These are phyloP conservation scores for Bombus pascuorum DNA, from an alignment of 1,140 invertebrate species.

Conservation along the genomic window DNA sequence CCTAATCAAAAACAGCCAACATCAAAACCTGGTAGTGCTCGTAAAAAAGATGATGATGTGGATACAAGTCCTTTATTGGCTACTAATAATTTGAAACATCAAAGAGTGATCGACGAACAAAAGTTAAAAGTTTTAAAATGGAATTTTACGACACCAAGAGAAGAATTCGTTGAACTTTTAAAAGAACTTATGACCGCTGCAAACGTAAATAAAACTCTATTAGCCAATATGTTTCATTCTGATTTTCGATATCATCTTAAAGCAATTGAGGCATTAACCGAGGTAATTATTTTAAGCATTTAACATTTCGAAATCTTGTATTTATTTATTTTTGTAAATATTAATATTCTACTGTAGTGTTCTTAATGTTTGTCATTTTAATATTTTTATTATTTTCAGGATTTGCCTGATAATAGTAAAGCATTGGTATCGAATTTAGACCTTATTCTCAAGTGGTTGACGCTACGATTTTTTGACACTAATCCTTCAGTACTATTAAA, in stretches of 20 bases:
- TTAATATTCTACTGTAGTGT: not conserved
- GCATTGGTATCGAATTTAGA: constrained; percentile 96
- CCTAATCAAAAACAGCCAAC: constrained; percentile 53
- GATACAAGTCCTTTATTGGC: constrained; percentile 91
- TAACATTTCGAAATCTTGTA: too few species aligned
- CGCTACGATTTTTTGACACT: constrained; percentile 98
- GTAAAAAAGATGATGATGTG: constrained; percentile 94
- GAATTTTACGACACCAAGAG: constrained; percentile 96
- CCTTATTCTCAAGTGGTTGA: constrained; percentile 97
- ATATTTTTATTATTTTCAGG: constrained; percentile 73
- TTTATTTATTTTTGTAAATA: not conserved
- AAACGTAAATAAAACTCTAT: constrained; percentile 92
- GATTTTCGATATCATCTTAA: constrained; percentile 99
- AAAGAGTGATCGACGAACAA: constrained; percentile 95
- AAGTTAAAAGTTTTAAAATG: constrained; percentile 96
- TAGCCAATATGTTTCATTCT: constrained; percentile 95
- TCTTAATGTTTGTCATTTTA: constrained; percentile 7
- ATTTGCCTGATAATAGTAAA: constrained; percentile 89
- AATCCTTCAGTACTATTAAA: constrained; percentile 98
- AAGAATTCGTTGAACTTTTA: constrained; percentile 96
- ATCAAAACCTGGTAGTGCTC: constrained; percentile 79
- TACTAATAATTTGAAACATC: constrained; percentile 94
- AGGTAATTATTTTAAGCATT: constrained; percentile 81
- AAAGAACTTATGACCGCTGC: constrained; percentile 95
- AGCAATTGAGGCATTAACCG: constrained; percentile 94